Evolutionary conservation across 1,140 invertebrate genomes (phyloP), one percentile per base, ranked within the genome.

Genomic region (Nymphalis io): DNA sequence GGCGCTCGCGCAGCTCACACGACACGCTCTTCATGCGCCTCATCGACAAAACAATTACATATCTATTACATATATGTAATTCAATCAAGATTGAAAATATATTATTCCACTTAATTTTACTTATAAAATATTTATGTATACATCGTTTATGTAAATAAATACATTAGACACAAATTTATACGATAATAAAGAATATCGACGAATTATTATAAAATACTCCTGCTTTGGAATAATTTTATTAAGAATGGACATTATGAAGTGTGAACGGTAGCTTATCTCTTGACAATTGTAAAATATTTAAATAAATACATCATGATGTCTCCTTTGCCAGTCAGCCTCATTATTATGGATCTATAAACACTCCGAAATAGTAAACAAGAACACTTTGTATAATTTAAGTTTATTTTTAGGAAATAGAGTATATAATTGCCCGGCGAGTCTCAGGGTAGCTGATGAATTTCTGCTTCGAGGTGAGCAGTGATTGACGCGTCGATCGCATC

Each of bases 271-370:
- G 68, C 71, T 78, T 78, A 78, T 75, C 71, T 61, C 16, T 57
- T 15, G 53, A 64, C 68, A 60, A 75, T 73, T 72, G 74, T 62
- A 78, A 75, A 75, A 75, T 72, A 78, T 78, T 75, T 78, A 70
- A 78, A 78, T 78, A 75, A 78, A 80, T 73, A 70, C 72, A 79
- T 79, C 68, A 13, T 40, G 72, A 78, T 80, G 64, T 70, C 68
- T 70, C 44, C 72, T 70, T 58, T 51, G 65, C 21, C 68, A 73
- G 79, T 76, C 77, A 72, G 53, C 74, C 78, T 82, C 81, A 80
- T 83, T 85, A 79, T 68, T 85, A 81, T 83, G 78, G 78, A 75
- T 65, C 78, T 80, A 80, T 80, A 80, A 60, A 62, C 68, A 23
- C 59, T 8, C 59, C 60, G 27, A 60, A 74, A 70, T 68, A 60